Conservation (phyloP, 2,797 vertebrate genomes). For the Naso thynnoides region DNA sequence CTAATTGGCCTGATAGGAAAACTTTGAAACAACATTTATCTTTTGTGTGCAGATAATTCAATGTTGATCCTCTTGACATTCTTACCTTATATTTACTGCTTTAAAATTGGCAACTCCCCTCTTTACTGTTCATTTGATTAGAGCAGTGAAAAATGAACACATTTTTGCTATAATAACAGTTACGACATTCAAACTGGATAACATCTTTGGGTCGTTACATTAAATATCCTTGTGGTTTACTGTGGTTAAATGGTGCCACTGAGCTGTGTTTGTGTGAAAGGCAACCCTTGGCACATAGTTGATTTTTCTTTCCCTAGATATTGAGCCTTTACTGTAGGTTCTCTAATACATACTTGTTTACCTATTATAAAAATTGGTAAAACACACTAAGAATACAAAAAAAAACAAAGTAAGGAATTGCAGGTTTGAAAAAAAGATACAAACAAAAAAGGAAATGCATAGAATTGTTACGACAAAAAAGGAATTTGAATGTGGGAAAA, state of each 20-base stretch:
- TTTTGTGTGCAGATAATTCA: neutral
- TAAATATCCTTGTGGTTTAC: neutral
- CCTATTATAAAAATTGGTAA: neutral
- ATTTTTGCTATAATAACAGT: neutral
- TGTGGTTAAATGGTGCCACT: neutral
- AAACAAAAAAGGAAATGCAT: neutral
- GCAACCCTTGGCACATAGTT: neutral
- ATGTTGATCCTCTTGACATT: neutral
- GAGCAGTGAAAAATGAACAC: neutral
- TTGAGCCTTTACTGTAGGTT: neutral
- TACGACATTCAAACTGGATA: neutral
- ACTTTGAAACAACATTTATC: neutral
- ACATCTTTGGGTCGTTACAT: neutral
- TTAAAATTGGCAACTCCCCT: constrained; percentile 14
- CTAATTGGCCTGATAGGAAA: neutral
- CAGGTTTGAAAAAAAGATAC: neutral
- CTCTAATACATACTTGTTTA: neutral
- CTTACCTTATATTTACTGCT: constrained; percentile 7
- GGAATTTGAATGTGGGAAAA: too few relatives aligned
- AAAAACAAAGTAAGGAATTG: neutral
- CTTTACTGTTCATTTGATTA: constrained; percentile 15
- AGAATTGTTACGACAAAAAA: too few relatives aligned
- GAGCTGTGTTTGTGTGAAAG: constrained; percentile 3
- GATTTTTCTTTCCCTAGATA: neutral
- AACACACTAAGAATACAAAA: neutral